A percentile compares a stretch with the other conserved stretches of the same genome.
These are phyloP conservation scores for Drosophila anomelani DNA, from an alignment of 2,888 invertebrate species.

Conservation along the genomic window DNA sequence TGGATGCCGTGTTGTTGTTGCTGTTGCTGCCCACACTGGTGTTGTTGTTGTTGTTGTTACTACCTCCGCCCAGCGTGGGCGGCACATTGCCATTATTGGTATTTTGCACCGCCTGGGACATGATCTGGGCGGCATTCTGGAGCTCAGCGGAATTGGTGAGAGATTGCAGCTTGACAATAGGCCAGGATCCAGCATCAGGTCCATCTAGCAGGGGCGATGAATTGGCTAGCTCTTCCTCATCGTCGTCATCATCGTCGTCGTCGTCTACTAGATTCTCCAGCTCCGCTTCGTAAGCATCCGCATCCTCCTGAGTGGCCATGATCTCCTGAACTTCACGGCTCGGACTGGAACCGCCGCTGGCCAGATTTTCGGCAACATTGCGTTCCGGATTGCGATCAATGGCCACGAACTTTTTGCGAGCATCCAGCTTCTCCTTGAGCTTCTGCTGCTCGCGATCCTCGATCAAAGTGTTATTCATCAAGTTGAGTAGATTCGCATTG, in stretches of 20 bases:
- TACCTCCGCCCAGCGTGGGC: constrained; percentile 57
- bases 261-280: constrained; percentile 56
- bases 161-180: constrained; percentile 61
- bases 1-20: constrained; percentile 45
- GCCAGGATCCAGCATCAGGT: constrained; percentile 39
- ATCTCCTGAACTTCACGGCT: constrained; percentile 96
- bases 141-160: constrained; percentile 82
- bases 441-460: constrained; percentile 84
- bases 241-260: constrained; percentile 58
- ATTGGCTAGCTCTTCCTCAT: constrained; percentile 52
- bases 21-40: constrained; percentile 52
- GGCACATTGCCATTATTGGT: constrained; percentile 72
- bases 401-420: constrained; percentile 81
- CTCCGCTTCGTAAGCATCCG: constrained; percentile 60
- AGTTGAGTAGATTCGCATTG: constrained; percentile 80
- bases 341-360: constrained; percentile 94
- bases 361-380: constrained; percentile 83
- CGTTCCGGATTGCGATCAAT: constrained; percentile 80
- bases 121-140: constrained; percentile 83
- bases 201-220: constrained; percentile 53
- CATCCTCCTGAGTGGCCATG: constrained; percentile 88
- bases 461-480: constrained; percentile 83
- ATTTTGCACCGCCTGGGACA: constrained; percentile 81
- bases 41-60: constrained; percentile 38
- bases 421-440: constrained; percentile 79